Evolutionary conservation across 2,888 invertebrate genomes (phyloP), one percentile per base, ranked within the genome.

Genomic region (Plusia festucae): DNA sequence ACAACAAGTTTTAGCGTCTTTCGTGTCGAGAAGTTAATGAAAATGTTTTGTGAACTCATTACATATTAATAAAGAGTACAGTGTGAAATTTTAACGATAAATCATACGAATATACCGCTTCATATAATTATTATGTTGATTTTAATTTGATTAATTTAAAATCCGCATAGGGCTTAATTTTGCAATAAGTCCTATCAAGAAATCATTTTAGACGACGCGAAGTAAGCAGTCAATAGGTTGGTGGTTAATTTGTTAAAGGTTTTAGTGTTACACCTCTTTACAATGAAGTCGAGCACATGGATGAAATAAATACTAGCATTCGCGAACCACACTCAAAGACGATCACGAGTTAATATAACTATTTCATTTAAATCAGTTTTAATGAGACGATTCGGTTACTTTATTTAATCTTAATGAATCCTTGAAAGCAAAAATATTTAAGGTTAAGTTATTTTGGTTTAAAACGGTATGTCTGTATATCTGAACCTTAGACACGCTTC

Each of bases 1-100:
- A 79, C 82, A 81, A 72, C 79, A 85, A 87, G 80, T 85, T 83
- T 80, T 15, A 52, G 81, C 81, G 85, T 83, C 82, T 82, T 83
- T 75, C 75, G 60, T 76, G 81, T 82, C 73, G 75, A 62, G 76
- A 76, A 78, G 78, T 82, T 90, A 89, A 88, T 90, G 87, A 89
- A 89, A 86, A 79, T 82, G 82, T 85, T 85, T 85, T 76, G 80
- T 64, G 73, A 82, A 73, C 79, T 84, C 82, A 82, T 85, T 85
- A 82, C 72, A 78, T 78, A 83, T 82, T 84, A 83, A 85, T 85
- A 84, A 81, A 76, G 66, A 27, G 62, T 34, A 54, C 55, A 60
- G 65, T 53, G 65, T 70, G 54, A 58, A 59, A 70, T 67, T 68
- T 61, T 5, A 34, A 63, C 53, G 27, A 32, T 60, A 20, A 59